Evolutionary conservation across 2,888 invertebrate genomes (phyloP), one percentile per base, ranked within the genome.

Genomic region (Hirudinaria manillensis): DNA sequence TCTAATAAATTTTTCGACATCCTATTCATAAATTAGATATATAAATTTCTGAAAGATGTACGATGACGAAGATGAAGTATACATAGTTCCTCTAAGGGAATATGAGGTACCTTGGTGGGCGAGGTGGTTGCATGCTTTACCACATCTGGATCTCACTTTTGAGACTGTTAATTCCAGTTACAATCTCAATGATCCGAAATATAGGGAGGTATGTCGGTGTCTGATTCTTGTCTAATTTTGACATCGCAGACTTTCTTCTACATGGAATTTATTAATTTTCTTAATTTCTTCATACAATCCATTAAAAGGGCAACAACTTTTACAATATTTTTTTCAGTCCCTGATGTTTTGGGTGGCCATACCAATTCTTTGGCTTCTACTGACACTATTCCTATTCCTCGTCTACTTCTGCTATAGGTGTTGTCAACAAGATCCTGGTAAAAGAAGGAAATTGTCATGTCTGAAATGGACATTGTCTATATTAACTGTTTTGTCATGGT

Each of bases 321-420:
- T 32, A 34, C 10, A 36, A 68, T 0, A 34, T 68, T 68, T 67
- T 24, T 36, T 56, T 21, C 72, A 56, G 75, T 71, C 75, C 29
- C 24, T 73, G 19, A 29, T 73, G 65, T 75, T 75, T 38, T 72
- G 71, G 71, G 65, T 72, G 29, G 75, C 94, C 61, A 90, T 94
- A 80, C 96, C 96, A n/a, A 93, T 95, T 76, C 92, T 93, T 61
- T 91, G 94, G 90, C 89, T 96, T 82, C 93, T 95, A 82, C 88
- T 96, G 78, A 94, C 95, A 38, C 88, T 96, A 81, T 89, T 94
- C 80, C 90, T 94, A 74, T 89, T 96, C 81, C 89, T 95, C 80
- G 90, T 95, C 82, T 96, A 95, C 88, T 89, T 96, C 85, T 90
- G 95, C 86, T 93, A 94, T 82, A 89, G 95, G 87, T 96, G 96